Conservation (phyloP, 1,140 invertebrate species). For the Drosophila takahashii region DNA sequence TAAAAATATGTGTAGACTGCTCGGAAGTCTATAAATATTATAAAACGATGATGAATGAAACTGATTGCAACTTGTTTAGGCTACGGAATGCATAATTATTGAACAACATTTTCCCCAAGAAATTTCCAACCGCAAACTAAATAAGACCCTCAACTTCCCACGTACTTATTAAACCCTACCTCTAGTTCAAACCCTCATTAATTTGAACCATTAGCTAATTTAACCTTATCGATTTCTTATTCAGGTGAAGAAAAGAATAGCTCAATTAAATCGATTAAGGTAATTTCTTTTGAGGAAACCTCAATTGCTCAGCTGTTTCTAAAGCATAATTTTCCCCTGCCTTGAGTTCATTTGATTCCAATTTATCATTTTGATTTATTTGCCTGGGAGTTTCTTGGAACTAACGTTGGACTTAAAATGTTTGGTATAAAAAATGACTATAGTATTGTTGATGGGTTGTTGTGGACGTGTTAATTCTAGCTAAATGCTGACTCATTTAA, state of each 20-base stretch:
- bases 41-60: background rate
- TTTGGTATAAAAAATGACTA: slow-evolving; percentile 5
- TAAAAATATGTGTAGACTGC: background rate
- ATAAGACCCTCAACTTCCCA: background rate
- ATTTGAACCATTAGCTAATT: slow-evolving; percentile 25
- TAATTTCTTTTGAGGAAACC: background rate
- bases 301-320: background rate
- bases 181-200: slow-evolving; percentile 17
- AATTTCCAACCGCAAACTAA: slow-evolving; percentile 5
- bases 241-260: background rate
- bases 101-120: background rate
- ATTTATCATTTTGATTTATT: slow-evolving; percentile 22
- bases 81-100: background rate
- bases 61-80: background rate
- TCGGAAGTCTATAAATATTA: background rate
- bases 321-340: slow-evolving; percentile 5
- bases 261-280: slow-evolving; percentile 30
- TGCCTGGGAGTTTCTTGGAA: slow-evolving; percentile 8
- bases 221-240: slow-evolving; percentile 32
- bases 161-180: background rate
- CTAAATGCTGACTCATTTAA: slow-evolving; percentile 39
- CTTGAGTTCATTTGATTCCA: background rate
- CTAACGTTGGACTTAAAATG: background rate
- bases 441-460: slow-evolving; percentile 18
- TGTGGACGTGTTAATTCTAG: slow-evolving; percentile 42